Evolutionary conservation across 2,797 vertebrate species (phyloP).

Genomic region (Nasua narica): DNA sequence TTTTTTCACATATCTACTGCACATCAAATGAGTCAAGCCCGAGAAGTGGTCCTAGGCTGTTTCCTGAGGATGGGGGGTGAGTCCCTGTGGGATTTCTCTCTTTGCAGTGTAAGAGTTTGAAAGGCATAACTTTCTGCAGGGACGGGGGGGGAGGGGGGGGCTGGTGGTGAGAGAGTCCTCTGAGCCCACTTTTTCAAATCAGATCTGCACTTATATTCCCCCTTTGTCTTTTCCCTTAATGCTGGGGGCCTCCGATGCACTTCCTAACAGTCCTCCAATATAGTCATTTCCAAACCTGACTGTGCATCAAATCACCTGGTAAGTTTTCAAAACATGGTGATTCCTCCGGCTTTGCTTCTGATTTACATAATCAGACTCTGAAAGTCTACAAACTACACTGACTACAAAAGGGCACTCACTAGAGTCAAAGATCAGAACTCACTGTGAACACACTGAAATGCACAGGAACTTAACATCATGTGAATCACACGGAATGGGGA

Average conservation of each 20-base stretch:
- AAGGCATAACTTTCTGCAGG: background rate
- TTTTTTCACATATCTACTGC: background rate
- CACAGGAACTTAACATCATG: too few species aligned
- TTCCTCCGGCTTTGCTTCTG: background rate
- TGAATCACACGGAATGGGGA: background rate
- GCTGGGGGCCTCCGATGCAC: background rate
- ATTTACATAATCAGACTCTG: background rate
- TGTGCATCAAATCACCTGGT: background rate
- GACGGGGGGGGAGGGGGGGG: rapidly evolving
- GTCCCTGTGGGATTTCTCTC: background rate
- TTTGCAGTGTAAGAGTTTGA: background rate
- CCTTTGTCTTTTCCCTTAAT: background rate
- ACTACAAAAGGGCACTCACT: background rate
- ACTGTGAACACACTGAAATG: rapidly evolving
- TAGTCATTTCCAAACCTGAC: background rate
- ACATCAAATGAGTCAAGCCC: background rate
- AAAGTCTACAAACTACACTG: background rate
- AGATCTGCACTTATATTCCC: background rate
- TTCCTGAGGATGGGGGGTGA: background rate
- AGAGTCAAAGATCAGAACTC: background rate
- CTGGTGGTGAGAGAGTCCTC: background rate
- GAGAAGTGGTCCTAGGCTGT: background rate
- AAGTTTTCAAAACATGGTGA: background rate
- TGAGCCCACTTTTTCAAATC: background rate
- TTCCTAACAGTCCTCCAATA: background rate